Percentiles rank a stretch among this genome's conserved stretches.
These are phyloP conservation scores for Sciurus niger DNA, from an alignment of 2,113 vertebrate species.

Conservation along the genomic window DNA sequence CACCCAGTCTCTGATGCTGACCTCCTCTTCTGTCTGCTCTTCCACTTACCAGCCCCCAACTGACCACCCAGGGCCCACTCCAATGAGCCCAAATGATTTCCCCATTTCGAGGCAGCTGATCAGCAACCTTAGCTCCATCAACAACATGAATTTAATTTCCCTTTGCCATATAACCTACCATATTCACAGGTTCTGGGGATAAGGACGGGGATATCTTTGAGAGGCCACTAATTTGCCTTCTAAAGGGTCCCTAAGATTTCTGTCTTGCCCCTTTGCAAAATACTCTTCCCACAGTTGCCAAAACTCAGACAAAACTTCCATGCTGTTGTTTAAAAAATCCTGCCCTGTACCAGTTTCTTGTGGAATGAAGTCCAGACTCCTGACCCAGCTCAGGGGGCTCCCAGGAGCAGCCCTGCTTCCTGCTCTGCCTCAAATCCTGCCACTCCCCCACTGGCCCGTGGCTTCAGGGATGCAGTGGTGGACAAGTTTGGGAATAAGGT, in stretches of 20 bases:
- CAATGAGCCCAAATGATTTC: background rate
- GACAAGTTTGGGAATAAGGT: background rate
- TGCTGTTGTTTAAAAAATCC: background rate
- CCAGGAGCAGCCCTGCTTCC: background rate
- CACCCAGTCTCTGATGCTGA: background rate
- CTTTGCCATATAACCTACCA: background rate
- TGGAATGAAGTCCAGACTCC: background rate
- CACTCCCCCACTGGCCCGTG: too few species aligned
- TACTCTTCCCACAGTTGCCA: background rate
- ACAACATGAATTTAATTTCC: background rate
- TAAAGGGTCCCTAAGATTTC: background rate
- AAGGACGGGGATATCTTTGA: background rate
- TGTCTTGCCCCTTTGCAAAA: background rate
- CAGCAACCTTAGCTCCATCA: background rate
- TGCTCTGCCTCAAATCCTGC: background rate
- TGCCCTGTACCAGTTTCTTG: background rate
- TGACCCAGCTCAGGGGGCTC: background rate
- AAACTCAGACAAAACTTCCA: background rate
- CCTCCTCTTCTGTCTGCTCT: background rate
- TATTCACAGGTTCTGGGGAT: background rate
- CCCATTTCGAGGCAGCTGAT: background rate
- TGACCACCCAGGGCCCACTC: accelerated
- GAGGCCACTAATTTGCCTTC: background rate
- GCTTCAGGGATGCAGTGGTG: too few species aligned
- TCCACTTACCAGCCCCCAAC: accelerated